These are phyloP conservation scores for Chaetops frenatus DNA, from an alignment of 2,113 vertebrate species.

Conservation along the genomic window DNA sequence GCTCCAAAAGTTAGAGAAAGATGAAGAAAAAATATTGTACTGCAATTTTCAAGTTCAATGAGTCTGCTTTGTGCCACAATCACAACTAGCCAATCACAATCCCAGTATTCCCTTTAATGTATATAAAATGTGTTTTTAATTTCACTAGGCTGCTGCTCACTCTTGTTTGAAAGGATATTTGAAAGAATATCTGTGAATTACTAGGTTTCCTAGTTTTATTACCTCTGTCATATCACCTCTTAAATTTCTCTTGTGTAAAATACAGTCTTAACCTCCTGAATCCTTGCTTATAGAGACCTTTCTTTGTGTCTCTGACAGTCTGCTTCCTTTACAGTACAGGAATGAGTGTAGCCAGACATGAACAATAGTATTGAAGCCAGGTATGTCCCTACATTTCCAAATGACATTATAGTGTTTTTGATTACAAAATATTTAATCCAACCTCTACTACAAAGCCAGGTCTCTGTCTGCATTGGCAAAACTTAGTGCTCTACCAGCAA, in stretches of 20 bases:
- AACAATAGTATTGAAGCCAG: background rate
- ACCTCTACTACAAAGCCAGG: background rate
- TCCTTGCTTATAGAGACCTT: background rate
- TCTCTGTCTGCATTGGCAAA: background rate
- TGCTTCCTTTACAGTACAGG: background rate
- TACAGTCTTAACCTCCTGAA: background rate
- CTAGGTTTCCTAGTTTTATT: background rate
- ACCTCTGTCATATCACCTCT: background rate
- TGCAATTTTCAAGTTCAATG: background rate
- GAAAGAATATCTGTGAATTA: background rate
- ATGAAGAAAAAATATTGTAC: background rate
- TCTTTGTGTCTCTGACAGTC: background rate
- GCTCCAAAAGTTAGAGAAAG: background rate
- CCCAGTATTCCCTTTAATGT: background rate
- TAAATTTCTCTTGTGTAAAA: conserved; percentile 17
- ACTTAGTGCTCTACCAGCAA: background rate
- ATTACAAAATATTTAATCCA: background rate
- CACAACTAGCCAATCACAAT: background rate
- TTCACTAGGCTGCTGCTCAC: background rate
- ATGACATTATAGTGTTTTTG: background rate
- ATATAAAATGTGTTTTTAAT: conserved; percentile 24
- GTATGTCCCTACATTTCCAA: background rate
- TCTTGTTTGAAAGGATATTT: background rate
- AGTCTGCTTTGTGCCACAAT: background rate
- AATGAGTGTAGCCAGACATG: background rate